Percentiles rank a stretch among this genome's conserved stretches.
Evolutionary conservation across 1,140 invertebrate species (phyloP).

Genomic region (Drosophila fuyamai): DNA sequence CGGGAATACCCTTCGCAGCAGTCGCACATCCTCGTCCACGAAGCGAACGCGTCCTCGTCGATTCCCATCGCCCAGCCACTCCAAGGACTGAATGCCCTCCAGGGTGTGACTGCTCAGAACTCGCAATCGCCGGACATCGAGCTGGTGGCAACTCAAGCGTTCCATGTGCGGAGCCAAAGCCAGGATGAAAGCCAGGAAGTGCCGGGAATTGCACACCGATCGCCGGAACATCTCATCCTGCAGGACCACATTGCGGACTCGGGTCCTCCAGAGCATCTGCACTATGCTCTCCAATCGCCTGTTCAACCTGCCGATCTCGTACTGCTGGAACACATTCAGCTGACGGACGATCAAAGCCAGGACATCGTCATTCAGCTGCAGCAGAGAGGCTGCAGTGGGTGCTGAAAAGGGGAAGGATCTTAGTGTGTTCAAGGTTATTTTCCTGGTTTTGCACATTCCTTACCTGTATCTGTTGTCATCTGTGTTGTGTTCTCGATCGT

Average conservation of each 20-base stretch:
- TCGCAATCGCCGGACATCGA: constrained; percentile 62
- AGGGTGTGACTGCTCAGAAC: constrained; percentile 40
- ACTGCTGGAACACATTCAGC: constrained; percentile 66
- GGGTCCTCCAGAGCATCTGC: constrained; percentile 65
- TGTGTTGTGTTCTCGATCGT: constrained; percentile 29
- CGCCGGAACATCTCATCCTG: constrained; percentile 48
- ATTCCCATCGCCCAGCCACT: constrained; percentile 47
- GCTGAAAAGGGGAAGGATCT: constrained; percentile 14
- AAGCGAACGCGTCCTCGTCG: constrained; percentile 44
- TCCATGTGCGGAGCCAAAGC: constrained; percentile 54
- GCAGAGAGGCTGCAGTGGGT: constrained; percentile 27
- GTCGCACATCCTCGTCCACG: constrained; percentile 69
- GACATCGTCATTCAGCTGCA: constrained; percentile 75
- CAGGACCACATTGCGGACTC: constrained; percentile 52
- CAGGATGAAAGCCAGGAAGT: constrained; percentile 58
- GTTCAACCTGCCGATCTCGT: constrained; percentile 58
- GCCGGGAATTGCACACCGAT: constrained; percentile 23
- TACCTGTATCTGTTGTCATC: constrained; percentile 61
- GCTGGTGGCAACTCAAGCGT: constrained; percentile 43
- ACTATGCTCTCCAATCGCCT: constrained; percentile 59
- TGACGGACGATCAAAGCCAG: constrained; percentile 62
- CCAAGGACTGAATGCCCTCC: constrained; percentile 36
- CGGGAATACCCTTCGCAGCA: constrained; percentile 62
- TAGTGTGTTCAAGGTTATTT: constrained; percentile 7
- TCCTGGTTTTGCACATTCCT: not conserved